These are phyloP conservation scores for Enchytraeus crypticus DNA, from an alignment of 2,888 invertebrate species.

Conservation along the genomic window DNA sequence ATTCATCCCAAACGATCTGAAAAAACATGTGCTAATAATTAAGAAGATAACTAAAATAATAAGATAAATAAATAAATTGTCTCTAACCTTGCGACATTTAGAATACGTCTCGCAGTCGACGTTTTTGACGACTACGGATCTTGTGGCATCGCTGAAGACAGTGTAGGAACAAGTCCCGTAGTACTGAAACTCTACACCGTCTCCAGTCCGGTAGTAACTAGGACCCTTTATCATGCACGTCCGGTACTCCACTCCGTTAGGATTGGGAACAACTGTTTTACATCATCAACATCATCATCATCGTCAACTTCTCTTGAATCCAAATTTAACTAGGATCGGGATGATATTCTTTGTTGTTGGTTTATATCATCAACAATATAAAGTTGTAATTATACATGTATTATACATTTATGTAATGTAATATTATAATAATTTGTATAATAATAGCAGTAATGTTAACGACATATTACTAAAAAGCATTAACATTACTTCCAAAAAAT, in stretches of 20 bases:
- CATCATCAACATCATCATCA: neutral
- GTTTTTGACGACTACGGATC: slow-evolving; percentile 11
- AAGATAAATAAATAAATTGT: too few relatives aligned
- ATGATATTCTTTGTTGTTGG: neutral
- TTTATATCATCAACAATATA: too few relatives aligned
- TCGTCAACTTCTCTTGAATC: neutral
- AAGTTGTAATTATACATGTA: too few relatives aligned
- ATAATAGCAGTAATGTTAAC: neutral
- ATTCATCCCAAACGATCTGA: too few relatives aligned
- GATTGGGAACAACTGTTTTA: neutral
- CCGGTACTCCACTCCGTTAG: slow-evolving; percentile 4
- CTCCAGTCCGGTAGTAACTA: slow-evolving; percentile 64
- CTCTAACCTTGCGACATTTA: slow-evolving; percentile 20
- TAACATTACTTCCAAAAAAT: too few relatives aligned
- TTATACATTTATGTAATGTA: too few relatives aligned
- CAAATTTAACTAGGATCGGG: neutral
- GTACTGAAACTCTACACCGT: slow-evolving; percentile 66
- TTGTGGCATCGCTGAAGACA: slow-evolving; percentile 40
- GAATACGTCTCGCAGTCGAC: slow-evolving; percentile 19
- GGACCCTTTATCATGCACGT: slow-evolving; percentile 20
- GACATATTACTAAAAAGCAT: too few relatives aligned
- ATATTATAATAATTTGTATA: neutral
- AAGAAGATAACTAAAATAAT: too few relatives aligned
- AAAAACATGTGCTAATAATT: too few relatives aligned
- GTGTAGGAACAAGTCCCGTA: slow-evolving; percentile 62